Evolutionary conservation across 2,888 invertebrate species (phyloP), one percentile per base, ranked within the genome.

Genomic region (Autographa gamma): DNA sequence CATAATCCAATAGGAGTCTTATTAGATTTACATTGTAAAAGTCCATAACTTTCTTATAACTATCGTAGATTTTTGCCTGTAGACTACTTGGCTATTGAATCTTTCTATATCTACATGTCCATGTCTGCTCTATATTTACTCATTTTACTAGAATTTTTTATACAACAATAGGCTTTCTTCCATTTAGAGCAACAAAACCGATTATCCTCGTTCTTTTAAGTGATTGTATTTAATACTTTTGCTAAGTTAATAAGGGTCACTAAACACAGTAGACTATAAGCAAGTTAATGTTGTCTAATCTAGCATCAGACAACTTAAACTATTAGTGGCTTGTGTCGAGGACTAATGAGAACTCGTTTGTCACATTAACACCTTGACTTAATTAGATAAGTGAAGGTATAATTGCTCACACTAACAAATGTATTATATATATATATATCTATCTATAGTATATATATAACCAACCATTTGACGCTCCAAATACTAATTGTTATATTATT

Each of bases 1-100:
- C 34, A 31, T 7, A 52, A 62, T 67, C 67, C 25, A 61, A 63
- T 76, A 60, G 25, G 64, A 65, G 34, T 60, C 61, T 64, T 32
- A 77, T 62, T 60, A 64, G 54, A 16, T n/a, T 60, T 54, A 11
- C 8, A 0, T 38, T 8, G 34, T 5, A 34, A 34, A 2, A 7
- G 34, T 8, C 2, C 34, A 34, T 34, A 34, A 34, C 34, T 34
- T 2, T 34, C 6, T 34, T 25, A 25, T 25, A 25, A 25, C 25
- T 25, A 25, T 25, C 3, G 25, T 25, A 25, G 25, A 25, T 25
- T 25, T 25, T 25, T 25, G 25, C 25, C 25, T 25, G 25, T 25
- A 25, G 25, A 25, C 25, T 25, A 25, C 25, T 25, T 25, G 25
- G 25, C 25, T 25, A 25, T 25, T 25, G 25, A 25, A 3, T 25